Conservation (phyloP, 2,113 vertebrate genomes). For the Neolamprologus tretocephalus region DNA sequence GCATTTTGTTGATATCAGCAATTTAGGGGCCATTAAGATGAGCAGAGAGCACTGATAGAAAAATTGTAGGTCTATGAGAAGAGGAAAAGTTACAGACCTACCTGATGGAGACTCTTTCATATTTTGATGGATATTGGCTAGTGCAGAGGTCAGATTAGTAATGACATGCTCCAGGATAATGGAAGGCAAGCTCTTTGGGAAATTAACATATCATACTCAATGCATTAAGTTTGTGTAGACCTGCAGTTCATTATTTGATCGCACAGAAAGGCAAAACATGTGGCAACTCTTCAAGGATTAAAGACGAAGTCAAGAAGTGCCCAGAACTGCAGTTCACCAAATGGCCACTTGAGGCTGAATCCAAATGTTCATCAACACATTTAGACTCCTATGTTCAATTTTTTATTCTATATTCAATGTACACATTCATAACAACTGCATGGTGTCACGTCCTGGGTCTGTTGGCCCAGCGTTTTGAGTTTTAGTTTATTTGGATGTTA, state of each 20-base stretch:
- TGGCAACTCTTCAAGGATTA: accelerated
- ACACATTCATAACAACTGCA: accelerated
- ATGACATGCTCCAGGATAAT: neutral
- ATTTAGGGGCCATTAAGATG: conserved; percentile 66
- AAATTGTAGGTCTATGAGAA: neutral
- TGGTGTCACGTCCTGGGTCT: neutral
- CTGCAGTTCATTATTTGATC: neutral
- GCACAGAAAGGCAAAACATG: neutral
- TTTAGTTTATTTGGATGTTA: neutral
- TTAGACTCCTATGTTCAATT: accelerated
- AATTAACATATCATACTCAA: neutral
- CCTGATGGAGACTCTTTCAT: neutral
- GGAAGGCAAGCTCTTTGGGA: neutral
- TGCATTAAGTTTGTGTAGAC: neutral
- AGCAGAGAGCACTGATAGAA: conserved; percentile 32
- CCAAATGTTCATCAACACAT: neutral
- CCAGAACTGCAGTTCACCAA: neutral
- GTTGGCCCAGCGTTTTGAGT: neutral
- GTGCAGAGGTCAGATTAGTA: neutral
- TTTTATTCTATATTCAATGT: neutral
- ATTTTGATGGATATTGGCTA: neutral
- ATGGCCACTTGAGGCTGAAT: neutral
- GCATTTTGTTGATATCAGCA: conserved; percentile 70
- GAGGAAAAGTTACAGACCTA: conserved; percentile 32
- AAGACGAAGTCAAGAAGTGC: accelerated